Percentiles rank a stretch among this genome's conserved stretches.
Evolutionary conservation across 2,113 vertebrate genomes (phyloP).

Genomic region (Nestor notabilis): DNA sequence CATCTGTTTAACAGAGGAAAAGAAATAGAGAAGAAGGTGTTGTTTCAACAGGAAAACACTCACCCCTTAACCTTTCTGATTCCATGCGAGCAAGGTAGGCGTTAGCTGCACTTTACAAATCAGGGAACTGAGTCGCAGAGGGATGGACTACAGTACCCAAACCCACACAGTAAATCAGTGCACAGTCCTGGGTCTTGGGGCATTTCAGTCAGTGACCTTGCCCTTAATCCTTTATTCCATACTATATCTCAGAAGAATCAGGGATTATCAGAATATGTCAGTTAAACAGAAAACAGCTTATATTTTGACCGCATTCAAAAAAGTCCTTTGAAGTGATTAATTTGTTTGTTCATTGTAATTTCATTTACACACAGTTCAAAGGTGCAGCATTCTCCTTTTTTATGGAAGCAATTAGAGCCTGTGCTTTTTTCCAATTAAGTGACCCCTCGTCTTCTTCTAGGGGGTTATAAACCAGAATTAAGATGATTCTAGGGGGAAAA

Average conservation of each 20-base stretch:
- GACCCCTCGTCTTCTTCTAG: neutral
- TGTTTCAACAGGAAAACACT: neutral
- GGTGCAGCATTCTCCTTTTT: constrained; percentile 1
- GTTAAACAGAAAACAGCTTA: neutral
- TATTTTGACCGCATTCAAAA: constrained; percentile 28
- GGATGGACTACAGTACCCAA: neutral
- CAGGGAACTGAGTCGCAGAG: neutral
- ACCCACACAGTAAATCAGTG: neutral
- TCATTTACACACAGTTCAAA: constrained; percentile 40
- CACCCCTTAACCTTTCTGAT: neutral
- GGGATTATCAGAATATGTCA: neutral
- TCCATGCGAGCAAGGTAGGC: neutral
- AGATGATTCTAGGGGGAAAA: neutral
- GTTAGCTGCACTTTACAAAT: neutral
- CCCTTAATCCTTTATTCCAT: constrained; percentile 6
- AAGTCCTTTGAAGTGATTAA: constrained; percentile 31
- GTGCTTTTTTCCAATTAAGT: constrained; percentile 12
- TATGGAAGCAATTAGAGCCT: constrained; percentile 17
- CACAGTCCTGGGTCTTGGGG: neutral
- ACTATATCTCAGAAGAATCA: neutral
- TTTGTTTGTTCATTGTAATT: constrained; percentile 31
- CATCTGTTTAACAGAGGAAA: neutral
- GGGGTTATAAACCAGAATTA: constrained; percentile 23
- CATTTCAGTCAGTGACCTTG: neutral
- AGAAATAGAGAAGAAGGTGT: neutral